A percentile compares a stretch with the other conserved stretches of the same genome.
phyloP scores from a whole-genome alignment of 2,113 vertebrate species.

The Ageneiosus marmoratus region DNA sequence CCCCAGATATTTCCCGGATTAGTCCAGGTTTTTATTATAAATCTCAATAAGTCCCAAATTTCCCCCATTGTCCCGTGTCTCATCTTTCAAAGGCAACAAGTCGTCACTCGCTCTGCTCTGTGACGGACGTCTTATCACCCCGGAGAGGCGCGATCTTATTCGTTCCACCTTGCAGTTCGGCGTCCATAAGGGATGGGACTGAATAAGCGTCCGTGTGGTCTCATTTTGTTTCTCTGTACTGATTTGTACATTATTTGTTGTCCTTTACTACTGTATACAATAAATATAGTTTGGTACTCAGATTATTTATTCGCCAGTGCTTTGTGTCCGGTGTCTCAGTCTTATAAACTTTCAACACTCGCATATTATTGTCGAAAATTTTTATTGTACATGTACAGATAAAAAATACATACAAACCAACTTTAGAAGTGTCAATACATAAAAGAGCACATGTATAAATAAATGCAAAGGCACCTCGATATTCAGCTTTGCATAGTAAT shows the following conservation, averaged over 20 bases:
- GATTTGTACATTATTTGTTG: constrained; percentile 83
- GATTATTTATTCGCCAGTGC: constrained; percentile 45
- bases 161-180: constrained; percentile 12
- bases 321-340: neutral
- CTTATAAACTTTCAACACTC: neutral
- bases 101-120: neutral
- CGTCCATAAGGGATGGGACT: constrained; percentile 55
- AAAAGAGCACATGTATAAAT: constrained; percentile 49
- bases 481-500: neutral
- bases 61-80: neutral
- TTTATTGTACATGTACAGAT: constrained; percentile 36
- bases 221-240: constrained; percentile 71
- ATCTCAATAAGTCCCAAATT: neutral
- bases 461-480: constrained; percentile 20
- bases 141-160: neutral
- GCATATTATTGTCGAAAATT: neutral
- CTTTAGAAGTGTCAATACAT: constrained; percentile 25
- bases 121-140: neutral
- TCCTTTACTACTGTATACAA: constrained; percentile 86
- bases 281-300: constrained; percentile 86
- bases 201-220: constrained; percentile 66
- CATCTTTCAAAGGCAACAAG: constrained; percentile 4
- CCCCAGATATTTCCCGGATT: constrained; percentile 15
- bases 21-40: constrained; percentile 36
- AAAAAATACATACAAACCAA: constrained; percentile 27